Evolutionary conservation across 2,888 invertebrate species (phyloP).

Genomic region (Mythimna lalbum): DNA sequence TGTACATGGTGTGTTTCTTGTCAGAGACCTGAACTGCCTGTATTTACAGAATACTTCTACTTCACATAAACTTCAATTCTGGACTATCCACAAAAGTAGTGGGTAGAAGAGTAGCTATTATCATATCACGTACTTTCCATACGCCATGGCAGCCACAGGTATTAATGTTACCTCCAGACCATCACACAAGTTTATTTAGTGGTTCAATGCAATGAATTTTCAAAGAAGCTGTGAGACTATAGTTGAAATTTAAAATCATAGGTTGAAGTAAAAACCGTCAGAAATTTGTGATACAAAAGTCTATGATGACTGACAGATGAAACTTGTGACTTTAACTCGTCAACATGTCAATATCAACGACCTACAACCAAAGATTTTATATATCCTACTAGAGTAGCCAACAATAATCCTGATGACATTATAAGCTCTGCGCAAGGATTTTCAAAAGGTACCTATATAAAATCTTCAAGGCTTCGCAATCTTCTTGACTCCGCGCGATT

Average conservation of each 20-base stretch:
- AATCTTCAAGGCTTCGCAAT: too few relatives aligned
- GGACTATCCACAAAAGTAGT: neutral
- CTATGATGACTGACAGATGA: neutral
- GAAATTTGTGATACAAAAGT: neutral
- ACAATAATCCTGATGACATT: too few relatives aligned
- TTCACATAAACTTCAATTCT: slow-evolving; percentile 4
- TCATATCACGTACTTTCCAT: neutral
- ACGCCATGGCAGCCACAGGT: neutral
- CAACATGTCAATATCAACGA: too few relatives aligned
- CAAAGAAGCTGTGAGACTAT: neutral
- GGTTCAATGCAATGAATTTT: neutral
- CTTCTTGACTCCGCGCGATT: too few relatives aligned
- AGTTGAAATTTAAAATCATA: neutral
- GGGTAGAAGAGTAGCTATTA: neutral
- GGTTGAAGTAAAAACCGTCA: neutral
- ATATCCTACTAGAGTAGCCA: too few relatives aligned
- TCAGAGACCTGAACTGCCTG: neutral
- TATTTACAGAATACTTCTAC: neutral
- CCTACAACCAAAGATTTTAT: too few relatives aligned
- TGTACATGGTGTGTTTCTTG: slow-evolving; percentile 64
- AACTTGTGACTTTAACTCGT: too few relatives aligned
- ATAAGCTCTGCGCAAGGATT: too few relatives aligned
- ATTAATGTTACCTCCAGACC: neutral
- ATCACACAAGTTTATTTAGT: neutral
- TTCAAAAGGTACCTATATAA: too few relatives aligned